Conservation (phyloP, 2,888 invertebrate genomes). For the Tenodera sinensis region DNA sequence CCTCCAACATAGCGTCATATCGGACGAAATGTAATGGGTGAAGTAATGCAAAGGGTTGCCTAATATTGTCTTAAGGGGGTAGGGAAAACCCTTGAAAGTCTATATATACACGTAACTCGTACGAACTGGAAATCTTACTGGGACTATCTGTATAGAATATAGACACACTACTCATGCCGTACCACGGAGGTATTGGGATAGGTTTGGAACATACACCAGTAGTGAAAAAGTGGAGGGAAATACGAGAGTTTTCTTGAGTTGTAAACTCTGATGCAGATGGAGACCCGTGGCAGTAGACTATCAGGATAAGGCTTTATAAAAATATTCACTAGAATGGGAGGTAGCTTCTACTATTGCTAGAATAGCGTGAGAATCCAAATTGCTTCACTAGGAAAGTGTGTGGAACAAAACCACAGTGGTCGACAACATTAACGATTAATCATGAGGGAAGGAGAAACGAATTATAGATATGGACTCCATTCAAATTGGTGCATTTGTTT, state of each 20-base stretch:
- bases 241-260: not conserved
- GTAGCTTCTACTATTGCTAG: not conserved
- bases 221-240: too few relatives aligned
- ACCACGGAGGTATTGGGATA: too few relatives aligned
- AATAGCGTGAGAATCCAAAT: not conserved
- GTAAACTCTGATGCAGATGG: not conserved
- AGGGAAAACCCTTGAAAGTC: too few relatives aligned
- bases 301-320: not conserved
- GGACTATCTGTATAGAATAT: too few relatives aligned
- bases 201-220: too few relatives aligned
- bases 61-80: too few relatives aligned
- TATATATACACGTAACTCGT: too few relatives aligned
- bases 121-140: too few relatives aligned
- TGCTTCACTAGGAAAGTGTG: not conserved
- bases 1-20: too few relatives aligned
- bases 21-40: too few relatives aligned
- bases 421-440: not conserved
- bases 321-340: not conserved
- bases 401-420: not conserved
- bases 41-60: too few relatives aligned
- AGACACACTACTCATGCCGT: too few relatives aligned
- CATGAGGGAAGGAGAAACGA: not conserved
- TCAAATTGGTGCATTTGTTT: not conserved
- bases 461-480: not conserved
- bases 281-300: not conserved